Evolutionary conservation across 2,797 vertebrate species (phyloP).

Genomic region (Myripristis jacobus): DNA sequence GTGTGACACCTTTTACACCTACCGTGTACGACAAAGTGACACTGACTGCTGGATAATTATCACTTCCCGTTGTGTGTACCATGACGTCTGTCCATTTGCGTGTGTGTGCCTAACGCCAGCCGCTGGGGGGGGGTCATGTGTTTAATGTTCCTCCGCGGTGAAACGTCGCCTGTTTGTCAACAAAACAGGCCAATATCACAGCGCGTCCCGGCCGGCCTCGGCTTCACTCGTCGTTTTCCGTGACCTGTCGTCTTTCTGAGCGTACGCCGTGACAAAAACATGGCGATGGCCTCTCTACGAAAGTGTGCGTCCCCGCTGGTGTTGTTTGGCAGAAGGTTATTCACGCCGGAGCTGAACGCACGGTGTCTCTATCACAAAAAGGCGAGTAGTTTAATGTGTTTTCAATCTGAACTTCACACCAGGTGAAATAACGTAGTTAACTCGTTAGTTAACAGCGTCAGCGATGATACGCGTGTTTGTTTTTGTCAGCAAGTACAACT

Average conservation of each 20-base stretch:
- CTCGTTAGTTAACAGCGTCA: background rate
- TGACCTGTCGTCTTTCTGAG: background rate
- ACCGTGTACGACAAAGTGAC: background rate
- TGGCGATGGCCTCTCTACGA: conserved; percentile 68
- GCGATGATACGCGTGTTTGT: background rate
- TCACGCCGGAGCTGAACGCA: conserved; percentile 46
- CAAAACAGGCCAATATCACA: conserved; percentile 21
- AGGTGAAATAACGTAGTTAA: too few species aligned
- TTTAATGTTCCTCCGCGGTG: too few species aligned
- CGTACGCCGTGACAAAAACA: conserved; percentile 40
- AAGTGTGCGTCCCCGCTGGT: conserved; percentile 63
- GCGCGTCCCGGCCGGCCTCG: background rate
- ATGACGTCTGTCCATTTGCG: too few species aligned
- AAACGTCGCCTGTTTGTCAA: conserved; percentile 52
- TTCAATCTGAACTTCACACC: background rate
- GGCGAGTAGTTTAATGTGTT: conserved; percentile 48
- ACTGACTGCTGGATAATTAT: background rate
- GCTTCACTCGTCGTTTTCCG: conserved; percentile 52
- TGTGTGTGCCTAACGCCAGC: background rate
- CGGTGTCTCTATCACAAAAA: conserved; percentile 80
- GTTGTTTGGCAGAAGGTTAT: conserved; percentile 51
- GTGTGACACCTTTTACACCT: too few species aligned
- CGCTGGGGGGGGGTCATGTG: conserved; percentile 56
- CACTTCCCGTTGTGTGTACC: background rate
- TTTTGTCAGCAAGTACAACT: background rate